Percentiles rank a stretch among this genome's conserved stretches.
phyloP scores from a whole-genome alignment of 2,113 vertebrate genomes.

The Alectura lathami region DNA sequence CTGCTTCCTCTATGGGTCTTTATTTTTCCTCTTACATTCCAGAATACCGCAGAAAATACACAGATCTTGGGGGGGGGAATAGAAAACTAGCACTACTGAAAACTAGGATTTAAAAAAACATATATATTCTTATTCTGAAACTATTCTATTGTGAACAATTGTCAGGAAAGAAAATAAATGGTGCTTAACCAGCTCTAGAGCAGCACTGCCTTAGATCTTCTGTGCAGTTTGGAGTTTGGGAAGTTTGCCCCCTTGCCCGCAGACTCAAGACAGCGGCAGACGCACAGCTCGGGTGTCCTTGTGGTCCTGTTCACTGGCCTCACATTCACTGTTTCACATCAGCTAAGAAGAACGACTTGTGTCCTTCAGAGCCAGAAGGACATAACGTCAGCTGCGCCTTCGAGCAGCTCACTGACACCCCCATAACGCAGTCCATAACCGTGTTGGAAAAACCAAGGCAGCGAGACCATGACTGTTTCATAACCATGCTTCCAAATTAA shows the following conservation, averaged over 20 bases:
- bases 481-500: neutral
- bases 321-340: neutral
- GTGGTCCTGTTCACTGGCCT: neutral
- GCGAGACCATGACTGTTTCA: neutral
- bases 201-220: neutral
- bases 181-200: neutral
- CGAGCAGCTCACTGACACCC: neutral
- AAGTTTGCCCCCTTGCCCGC: neutral
- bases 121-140: neutral
- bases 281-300: neutral
- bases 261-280: neutral
- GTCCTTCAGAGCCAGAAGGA: constrained; percentile 15
- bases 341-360: neutral
- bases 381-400: fast-evolving
- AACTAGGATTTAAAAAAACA: neutral
- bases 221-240: neutral
- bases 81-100: neutral
- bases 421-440: neutral
- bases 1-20: neutral
- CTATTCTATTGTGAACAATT: neutral
- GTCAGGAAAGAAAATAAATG: neutral
- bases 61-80: too few species aligned
- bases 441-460: neutral
- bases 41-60: neutral
- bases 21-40: neutral